Conservation (phyloP, 2,113 vertebrate genomes). For the Dicerorhinus sumatrensis region DNA sequence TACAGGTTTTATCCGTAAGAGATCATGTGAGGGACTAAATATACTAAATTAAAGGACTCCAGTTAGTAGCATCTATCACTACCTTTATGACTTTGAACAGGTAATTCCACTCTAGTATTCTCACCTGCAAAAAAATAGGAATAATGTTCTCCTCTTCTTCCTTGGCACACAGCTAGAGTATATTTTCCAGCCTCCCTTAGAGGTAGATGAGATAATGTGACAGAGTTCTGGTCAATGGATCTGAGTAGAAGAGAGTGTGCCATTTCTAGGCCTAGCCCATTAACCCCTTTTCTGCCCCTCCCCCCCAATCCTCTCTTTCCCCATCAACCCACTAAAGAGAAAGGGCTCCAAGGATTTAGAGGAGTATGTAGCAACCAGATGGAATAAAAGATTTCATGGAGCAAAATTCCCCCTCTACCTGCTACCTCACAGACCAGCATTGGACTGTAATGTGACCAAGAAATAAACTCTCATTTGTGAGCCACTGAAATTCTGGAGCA, state of each 20-base stretch:
- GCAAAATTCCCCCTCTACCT: neutral
- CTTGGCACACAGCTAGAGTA: neutral
- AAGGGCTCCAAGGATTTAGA: neutral
- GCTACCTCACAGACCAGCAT: neutral
- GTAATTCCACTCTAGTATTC: neutral
- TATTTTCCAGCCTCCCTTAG: neutral
- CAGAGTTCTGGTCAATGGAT: neutral
- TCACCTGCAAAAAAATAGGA: neutral
- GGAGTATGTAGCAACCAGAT: neutral
- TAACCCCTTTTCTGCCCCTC: neutral
- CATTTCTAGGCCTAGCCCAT: neutral
- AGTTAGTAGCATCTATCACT: neutral
- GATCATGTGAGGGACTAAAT: neutral
- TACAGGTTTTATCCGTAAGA: neutral
- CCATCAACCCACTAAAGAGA: neutral
- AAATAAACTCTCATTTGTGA: no score
- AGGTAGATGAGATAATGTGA: neutral
- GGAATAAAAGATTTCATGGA: neutral
- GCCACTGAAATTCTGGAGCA: neutral
- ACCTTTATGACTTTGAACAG: neutral
- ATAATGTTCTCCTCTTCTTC: neutral
- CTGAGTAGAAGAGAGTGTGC: neutral
- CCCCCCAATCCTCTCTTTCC: neutral
- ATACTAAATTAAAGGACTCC: neutral
- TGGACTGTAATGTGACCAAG: no score